phyloP scores from a whole-genome alignment of 2,113 vertebrate genomes.

The Pampusana beccarii region DNA sequence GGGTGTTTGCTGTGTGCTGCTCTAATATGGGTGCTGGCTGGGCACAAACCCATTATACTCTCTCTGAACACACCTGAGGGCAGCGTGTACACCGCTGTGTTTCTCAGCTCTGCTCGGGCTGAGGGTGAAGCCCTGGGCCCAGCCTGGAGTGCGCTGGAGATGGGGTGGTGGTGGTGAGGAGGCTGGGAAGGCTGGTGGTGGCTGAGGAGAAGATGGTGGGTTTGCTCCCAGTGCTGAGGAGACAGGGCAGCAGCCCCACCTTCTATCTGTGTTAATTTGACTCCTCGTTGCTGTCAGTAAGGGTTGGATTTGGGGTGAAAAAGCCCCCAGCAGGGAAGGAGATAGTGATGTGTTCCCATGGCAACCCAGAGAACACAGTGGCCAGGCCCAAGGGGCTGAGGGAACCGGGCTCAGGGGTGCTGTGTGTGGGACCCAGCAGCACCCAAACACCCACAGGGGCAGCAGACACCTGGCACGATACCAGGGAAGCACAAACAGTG shows the following conservation, averaged over 20 bases:
- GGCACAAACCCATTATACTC: background rate
- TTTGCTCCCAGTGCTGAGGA: background rate
- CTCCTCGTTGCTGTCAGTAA: background rate
- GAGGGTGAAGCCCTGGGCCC: too few relatives aligned
- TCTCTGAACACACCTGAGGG: background rate
- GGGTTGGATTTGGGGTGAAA: background rate
- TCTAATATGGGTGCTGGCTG: background rate
- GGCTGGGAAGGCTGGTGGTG: background rate
- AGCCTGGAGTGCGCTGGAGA: background rate
- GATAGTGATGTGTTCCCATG: background rate
- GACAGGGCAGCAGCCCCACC: background rate
- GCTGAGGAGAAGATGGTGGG: background rate
- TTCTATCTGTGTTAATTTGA: background rate
- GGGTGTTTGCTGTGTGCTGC: background rate
- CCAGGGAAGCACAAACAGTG: background rate
- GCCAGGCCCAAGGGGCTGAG: background rate
- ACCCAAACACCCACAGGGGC: background rate
- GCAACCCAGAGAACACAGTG: background rate
- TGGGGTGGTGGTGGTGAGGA: background rate
- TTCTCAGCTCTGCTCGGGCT: background rate
- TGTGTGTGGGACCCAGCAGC: rapidly evolving
- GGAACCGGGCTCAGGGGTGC: background rate
- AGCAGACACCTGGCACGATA: rapidly evolving
- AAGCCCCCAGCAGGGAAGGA: background rate
- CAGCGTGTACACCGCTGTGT: rapidly evolving